Conservation (phyloP, 2,888 invertebrate species). For the Julus scanicus region DNA sequence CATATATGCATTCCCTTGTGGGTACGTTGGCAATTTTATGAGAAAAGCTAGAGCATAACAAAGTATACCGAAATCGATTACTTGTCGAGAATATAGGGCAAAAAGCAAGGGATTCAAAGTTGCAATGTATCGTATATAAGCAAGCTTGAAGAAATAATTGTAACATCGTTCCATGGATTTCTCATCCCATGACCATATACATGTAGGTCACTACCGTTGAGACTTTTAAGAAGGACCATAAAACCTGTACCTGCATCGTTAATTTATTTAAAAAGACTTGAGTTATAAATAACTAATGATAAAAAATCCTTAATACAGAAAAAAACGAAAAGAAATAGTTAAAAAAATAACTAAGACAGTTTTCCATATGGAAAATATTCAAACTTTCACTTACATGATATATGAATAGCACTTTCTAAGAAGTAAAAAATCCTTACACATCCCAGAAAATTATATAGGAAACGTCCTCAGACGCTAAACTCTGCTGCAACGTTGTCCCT, state of each 20-base stretch:
- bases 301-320: too few species aligned
- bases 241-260: too few species aligned
- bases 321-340: too few species aligned
- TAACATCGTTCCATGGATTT: background rate
- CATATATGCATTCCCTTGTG: slow-evolving; percentile 4
- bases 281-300: background rate
- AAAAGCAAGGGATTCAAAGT: background rate
- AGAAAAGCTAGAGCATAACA: background rate
- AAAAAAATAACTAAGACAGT: too few species aligned
- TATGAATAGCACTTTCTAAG: background rate
- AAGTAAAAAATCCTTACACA: background rate
- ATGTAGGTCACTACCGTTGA: background rate
- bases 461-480: background rate
- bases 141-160: background rate
- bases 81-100: background rate
- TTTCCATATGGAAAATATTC: background rate
- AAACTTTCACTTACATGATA: background rate
- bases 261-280: too few species aligned
- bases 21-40: background rate
- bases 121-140: background rate
- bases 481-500: background rate
- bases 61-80: background rate
- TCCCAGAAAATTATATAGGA: slow-evolving; percentile 30
- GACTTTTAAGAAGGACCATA: too few species aligned
- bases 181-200: background rate